A percentile compares a stretch with the other conserved stretches of the same genome.
Conservation (phyloP, 2,888 invertebrate genomes). For the Plagiodera versicolora region DNA sequence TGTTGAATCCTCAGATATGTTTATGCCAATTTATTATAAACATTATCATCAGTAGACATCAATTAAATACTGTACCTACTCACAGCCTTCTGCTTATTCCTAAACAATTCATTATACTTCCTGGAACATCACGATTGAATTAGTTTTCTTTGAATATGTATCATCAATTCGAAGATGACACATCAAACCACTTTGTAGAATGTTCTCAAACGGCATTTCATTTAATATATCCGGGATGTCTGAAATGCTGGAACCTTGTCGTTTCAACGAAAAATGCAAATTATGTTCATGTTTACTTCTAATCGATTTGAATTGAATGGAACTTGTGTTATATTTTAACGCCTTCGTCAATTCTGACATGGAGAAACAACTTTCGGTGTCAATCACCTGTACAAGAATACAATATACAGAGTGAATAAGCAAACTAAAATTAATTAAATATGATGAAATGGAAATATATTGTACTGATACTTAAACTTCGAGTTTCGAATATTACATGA, state of each 20-base stretch:
- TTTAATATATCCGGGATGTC: conserved; percentile 31
- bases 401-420: too few relatives aligned
- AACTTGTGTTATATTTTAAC: conserved; percentile 4
- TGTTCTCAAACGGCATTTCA: conserved; percentile 17
- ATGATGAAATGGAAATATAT: too few relatives aligned
- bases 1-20: too few relatives aligned
- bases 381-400: neutral
- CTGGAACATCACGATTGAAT: conserved; percentile 23
- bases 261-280: conserved; percentile 26
- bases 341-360: neutral
- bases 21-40: neutral
- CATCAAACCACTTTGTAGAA: conserved; percentile 30
- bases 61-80: too few relatives aligned
- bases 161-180: conserved; percentile 20
- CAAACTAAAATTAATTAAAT: too few relatives aligned
- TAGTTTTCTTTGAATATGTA: conserved; percentile 27
- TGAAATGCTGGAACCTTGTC: conserved; percentile 35
- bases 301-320: conserved; percentile 23
- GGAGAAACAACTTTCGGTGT: neutral
- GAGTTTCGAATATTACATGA: too few relatives aligned
- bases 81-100: conserved; percentile 1
- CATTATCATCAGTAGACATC: neutral
- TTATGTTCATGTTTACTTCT: conserved; percentile 16
- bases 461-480: too few relatives aligned
- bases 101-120: conserved; percentile 18